Percentiles rank a stretch among this genome's conserved stretches.
These are phyloP conservation scores for Melikaiella ostensackeni DNA, from an alignment of 2,888 invertebrate genomes.

Conservation along the genomic window DNA sequence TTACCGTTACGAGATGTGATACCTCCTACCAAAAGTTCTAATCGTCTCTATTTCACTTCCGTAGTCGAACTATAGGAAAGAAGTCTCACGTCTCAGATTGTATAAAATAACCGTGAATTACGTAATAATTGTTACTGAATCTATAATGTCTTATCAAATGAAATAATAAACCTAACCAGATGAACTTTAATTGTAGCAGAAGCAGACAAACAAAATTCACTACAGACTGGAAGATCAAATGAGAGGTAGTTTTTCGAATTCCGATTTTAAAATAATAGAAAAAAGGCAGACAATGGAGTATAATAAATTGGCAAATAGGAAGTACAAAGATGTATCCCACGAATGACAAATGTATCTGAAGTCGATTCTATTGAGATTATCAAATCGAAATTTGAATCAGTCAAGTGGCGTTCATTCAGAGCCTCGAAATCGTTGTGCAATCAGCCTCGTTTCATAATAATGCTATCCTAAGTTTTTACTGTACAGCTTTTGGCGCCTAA, in stretches of 20 bases:
- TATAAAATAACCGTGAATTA: not conserved
- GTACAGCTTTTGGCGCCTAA: conserved; percentile 47
- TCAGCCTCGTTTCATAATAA: conserved; percentile 45
- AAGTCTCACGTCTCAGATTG: not conserved
- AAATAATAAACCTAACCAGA: not conserved
- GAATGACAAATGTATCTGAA: conserved; percentile 16
- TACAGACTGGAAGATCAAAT: not conserved
- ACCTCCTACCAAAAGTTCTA: not conserved
- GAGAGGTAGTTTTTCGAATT: not conserved
- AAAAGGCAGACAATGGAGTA: not conserved
- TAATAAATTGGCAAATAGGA: not conserved
- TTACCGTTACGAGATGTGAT: not conserved
- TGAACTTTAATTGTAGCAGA: not conserved
- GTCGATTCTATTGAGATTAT: not conserved
- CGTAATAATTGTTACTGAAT: not conserved
- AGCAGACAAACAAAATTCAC: not conserved
- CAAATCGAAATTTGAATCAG: not conserved
- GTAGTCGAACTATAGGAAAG: not conserved
- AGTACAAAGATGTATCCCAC: not conserved
- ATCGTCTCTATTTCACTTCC: not conserved
- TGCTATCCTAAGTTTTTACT: conserved; percentile 46
- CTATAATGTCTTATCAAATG: not conserved
- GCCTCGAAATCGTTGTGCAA: conserved; percentile 28
- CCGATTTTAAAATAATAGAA: not conserved
- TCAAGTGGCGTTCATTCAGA: conserved; percentile 32